These are phyloP conservation scores for Diplolepis rosae DNA, from an alignment of 2,888 invertebrate genomes.

Conservation along the genomic window DNA sequence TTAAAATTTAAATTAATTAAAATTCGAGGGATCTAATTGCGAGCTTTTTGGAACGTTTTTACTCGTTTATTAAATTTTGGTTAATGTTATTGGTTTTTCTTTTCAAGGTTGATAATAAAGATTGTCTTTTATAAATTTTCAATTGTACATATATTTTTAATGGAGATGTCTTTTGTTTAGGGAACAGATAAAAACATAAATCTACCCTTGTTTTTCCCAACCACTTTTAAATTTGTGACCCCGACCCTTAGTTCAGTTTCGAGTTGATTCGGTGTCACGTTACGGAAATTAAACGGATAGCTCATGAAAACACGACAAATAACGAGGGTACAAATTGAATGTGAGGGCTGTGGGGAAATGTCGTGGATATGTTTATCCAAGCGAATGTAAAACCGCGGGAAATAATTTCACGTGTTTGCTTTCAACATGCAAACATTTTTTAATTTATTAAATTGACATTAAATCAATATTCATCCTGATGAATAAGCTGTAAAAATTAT, in stretches of 20 bases:
- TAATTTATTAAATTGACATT: too few relatives aligned
- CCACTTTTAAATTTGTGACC: not conserved
- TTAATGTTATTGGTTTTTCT: too few relatives aligned
- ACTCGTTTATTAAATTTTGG: too few relatives aligned
- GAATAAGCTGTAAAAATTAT: too few relatives aligned
- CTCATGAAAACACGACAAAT: slow-evolving; percentile 1
- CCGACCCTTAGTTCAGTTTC: not conserved
- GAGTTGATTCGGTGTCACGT: slow-evolving; percentile 16
- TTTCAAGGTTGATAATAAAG: too few relatives aligned
- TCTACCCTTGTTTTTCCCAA: not conserved
- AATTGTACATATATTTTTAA: too few relatives aligned
- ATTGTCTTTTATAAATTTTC: too few relatives aligned
- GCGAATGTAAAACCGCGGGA: not conserved
- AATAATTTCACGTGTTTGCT: slow-evolving; percentile 6
- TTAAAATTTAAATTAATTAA: too few relatives aligned
- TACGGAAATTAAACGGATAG: slow-evolving; percentile 26
- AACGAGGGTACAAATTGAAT: slow-evolving; percentile 30
- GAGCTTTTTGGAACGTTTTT: too few relatives aligned
- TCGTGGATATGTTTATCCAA: not conserved
- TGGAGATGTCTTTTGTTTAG: too few relatives aligned
- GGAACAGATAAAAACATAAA: not conserved
- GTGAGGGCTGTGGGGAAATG: slow-evolving; percentile 3
- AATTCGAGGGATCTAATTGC: too few relatives aligned
- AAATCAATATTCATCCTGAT: too few relatives aligned
- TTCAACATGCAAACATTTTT: not conserved